Evolutionary conservation across 2,888 invertebrate species (phyloP), one percentile per base, ranked within the genome.

Genomic region (Mesochorus sp.): DNA sequence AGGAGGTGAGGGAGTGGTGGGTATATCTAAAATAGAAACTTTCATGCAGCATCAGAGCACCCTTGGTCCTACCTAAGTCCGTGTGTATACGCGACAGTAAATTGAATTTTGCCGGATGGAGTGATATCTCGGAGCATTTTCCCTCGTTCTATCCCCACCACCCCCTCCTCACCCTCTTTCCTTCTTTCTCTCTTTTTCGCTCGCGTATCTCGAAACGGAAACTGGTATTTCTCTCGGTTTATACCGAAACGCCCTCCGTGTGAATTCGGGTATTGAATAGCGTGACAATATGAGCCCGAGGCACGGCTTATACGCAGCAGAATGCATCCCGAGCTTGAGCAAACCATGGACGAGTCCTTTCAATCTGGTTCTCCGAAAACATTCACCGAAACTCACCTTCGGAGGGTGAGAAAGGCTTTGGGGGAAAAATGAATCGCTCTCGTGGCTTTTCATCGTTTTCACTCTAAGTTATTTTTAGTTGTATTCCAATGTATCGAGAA

Each of bases 91-190:
- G 77, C 71, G 80, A 82, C 77, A 59, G 80, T 80, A 82, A 82
- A 82, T 82, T 82, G 82, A 82, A 82, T 82, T 82, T 82, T 76
- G 70, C 74, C 70, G 70, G 78, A 78, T 78, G 70, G 78, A 78
- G 78, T 74, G 74, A 78, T 78, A 78, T 78, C 73, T 62, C 68
- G 17, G 64, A 78, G 74, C 53, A 74, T 57, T 64, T 70, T 57
- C 51, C 64, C 77, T 78, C 67, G 68, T 73, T 73, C 73, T 59
- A 31, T 34, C 44, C 42, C 51, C 61, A n/a, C 62, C 66, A 57
- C n/a, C 24, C 5, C 31, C 17, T 0, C 61, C 3, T 47, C 0
- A 19, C 47, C 51, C 19, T 19, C n/a, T 37, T 28, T 26, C 14
- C 12, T 19, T 39, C 68, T 73, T 47, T 61, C 70, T 44, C 42